Evolutionary conservation across 2,888 invertebrate genomes (phyloP).

Genomic region (Octodonta nipae): DNA sequence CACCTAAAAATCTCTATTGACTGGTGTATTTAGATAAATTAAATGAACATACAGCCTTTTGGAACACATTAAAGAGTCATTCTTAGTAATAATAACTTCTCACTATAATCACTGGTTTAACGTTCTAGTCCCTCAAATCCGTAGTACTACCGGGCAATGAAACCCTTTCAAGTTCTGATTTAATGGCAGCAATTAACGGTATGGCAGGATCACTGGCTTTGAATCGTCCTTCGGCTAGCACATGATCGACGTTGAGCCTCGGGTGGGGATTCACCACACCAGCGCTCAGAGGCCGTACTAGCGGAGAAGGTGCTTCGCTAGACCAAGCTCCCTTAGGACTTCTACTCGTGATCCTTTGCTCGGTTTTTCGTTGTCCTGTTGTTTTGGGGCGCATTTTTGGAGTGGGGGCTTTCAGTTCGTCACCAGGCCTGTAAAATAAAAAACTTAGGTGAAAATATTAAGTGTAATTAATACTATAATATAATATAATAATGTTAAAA

Average conservation of each 20-base stretch:
- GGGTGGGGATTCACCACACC: conserved; percentile 44
- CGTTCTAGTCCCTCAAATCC: conserved; percentile 21
- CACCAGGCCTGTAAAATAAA: conserved; percentile 17
- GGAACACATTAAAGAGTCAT: too few species aligned
- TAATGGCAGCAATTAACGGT: conserved; percentile 73
- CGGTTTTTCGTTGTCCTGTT: conserved; percentile 23
- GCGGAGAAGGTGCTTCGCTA: conserved; percentile 38
- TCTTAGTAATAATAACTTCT: too few species aligned
- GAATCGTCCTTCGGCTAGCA: conserved; percentile 46
- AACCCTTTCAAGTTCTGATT: conserved; percentile 47
- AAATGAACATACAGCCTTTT: too few species aligned
- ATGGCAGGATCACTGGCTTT: conserved; percentile 58
- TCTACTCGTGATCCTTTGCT: conserved; percentile 28
- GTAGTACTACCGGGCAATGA: conserved; percentile 34
- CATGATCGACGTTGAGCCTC: conserved; percentile 38
- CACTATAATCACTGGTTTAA: conserved; percentile 5
- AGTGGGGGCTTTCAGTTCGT: conserved; percentile 17
- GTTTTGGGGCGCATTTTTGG: conserved; percentile 30
- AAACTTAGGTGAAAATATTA: too few species aligned
- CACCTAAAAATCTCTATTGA: too few species aligned
- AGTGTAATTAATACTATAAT: too few species aligned
- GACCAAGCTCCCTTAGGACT: conserved; percentile 40
- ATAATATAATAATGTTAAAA: too few species aligned
- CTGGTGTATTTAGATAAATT: too few species aligned
- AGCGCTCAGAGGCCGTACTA: conserved; percentile 49